Conservation (phyloP, 2,113 vertebrate species). For the Chelonoidis abingdonii region DNA sequence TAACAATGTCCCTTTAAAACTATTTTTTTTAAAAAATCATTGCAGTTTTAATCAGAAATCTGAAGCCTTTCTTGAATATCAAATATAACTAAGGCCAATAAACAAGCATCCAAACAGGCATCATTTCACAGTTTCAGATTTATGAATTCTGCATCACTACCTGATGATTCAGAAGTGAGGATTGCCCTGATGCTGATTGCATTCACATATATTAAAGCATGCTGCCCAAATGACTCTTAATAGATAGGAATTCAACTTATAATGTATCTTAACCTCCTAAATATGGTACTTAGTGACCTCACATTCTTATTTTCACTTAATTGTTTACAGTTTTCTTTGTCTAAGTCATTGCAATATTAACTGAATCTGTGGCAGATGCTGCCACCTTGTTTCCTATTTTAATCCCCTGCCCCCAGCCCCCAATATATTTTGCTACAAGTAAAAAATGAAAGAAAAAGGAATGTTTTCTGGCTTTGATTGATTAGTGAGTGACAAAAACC, state of each 20-base stretch:
- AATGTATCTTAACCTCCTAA: background rate
- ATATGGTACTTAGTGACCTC: background rate
- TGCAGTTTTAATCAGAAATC: background rate
- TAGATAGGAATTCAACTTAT: background rate
- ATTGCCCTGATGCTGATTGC: background rate
- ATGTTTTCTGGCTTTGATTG: background rate
- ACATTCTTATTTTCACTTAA: background rate
- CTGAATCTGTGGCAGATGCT: background rate
- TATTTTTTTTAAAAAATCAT: background rate
- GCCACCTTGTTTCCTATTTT: background rate
- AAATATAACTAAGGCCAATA: background rate
- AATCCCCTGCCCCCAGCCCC: background rate
- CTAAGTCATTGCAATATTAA: background rate
- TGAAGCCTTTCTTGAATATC: conserved; percentile 19
- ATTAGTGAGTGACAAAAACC: background rate
- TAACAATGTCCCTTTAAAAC: background rate
- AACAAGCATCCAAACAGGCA: background rate
- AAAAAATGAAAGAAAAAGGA: background rate
- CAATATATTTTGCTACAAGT: background rate
- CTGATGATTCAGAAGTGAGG: background rate
- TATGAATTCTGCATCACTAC: conserved; percentile 2
- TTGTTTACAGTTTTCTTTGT: background rate
- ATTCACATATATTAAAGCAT: background rate
- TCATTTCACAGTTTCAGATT: conserved; percentile 12
- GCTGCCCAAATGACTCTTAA: background rate